phyloP scores from a whole-genome alignment of 2,888 invertebrate species.

The Acanthosepion pharaonis region DNA sequence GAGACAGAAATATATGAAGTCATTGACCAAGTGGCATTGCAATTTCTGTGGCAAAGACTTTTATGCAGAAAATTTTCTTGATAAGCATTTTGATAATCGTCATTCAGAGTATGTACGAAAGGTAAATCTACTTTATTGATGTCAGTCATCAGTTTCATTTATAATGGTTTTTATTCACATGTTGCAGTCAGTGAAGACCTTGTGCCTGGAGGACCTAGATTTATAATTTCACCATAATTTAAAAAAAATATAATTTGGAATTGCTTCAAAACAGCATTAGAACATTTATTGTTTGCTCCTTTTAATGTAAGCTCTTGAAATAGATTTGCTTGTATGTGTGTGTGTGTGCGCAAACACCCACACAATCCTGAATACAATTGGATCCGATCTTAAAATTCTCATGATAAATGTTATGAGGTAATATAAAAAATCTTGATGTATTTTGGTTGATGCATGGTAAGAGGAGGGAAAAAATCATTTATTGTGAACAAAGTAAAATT shows the following conservation, averaged over 20 bases:
- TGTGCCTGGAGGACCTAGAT: neutral
- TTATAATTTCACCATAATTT: neutral
- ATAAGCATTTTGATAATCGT: constrained; percentile 68
- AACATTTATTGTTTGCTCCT: neutral
- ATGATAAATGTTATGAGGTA: too few relatives aligned
- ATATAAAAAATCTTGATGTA: too few relatives aligned
- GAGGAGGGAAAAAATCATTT: too few relatives aligned
- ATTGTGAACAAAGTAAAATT: too few relatives aligned
- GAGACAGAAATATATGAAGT: constrained; percentile 64
- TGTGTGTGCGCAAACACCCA: too few relatives aligned
- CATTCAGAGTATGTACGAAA: constrained; percentile 63
- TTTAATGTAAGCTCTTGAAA: neutral
- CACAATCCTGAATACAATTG: neutral
- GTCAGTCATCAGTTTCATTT: neutral
- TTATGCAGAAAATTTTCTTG: constrained; percentile 67
- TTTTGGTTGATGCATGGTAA: too few relatives aligned
- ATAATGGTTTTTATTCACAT: neutral
- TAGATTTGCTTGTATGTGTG: too few relatives aligned
- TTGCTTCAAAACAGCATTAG: neutral
- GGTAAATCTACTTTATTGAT: constrained; percentile 52
- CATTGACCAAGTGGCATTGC: constrained; percentile 67
- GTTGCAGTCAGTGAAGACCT: neutral
- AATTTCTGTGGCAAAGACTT: constrained; percentile 71
- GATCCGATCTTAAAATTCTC: too few relatives aligned
- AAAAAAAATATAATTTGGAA: neutral